Evolutionary conservation across 2,113 vertebrate species (phyloP).

Genomic region (Otolemur garnettii): DNA sequence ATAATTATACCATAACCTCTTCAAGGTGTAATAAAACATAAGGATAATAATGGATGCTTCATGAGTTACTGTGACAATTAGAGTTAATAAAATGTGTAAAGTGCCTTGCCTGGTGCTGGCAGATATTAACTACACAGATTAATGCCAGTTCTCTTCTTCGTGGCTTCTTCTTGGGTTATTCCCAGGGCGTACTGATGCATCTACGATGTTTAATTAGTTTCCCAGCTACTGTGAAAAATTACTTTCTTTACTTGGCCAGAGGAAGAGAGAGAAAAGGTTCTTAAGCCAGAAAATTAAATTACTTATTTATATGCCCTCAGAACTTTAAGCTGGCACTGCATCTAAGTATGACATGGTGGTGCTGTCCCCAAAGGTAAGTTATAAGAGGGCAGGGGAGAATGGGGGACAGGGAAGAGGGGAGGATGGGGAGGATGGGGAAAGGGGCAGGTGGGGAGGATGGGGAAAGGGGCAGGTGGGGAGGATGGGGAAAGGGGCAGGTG

Average conservation of each 20-base stretch:
- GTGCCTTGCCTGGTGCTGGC: neutral
- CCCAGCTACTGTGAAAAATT: conserved; percentile 30
- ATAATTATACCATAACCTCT: neutral
- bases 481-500: neutral
- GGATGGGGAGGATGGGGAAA: too few relatives aligned
- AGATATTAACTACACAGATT: neutral
- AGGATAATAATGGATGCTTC: neutral
- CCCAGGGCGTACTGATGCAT: neutral
- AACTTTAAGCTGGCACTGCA: neutral
- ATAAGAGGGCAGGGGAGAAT: neutral
- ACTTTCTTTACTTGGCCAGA: conserved; percentile 8
- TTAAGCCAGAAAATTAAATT: neutral
- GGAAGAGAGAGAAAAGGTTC: conserved; percentile 11
- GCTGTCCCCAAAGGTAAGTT: neutral
- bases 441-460: neutral
- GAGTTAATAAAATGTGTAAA: conserved; percentile 11
- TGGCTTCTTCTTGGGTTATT: neutral
- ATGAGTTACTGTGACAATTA: neutral
- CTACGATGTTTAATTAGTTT: conserved; percentile 40
- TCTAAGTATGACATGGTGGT: neutral
- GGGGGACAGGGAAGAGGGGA: too few relatives aligned
- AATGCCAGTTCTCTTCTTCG: neutral
- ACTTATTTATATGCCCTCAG: neutral
- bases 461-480: neutral
- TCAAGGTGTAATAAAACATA: conserved; percentile 40